Base-by-base conservation (phyloP, 1,140 invertebrate species). In the Venustaconcha ellipsiformis region DNA sequence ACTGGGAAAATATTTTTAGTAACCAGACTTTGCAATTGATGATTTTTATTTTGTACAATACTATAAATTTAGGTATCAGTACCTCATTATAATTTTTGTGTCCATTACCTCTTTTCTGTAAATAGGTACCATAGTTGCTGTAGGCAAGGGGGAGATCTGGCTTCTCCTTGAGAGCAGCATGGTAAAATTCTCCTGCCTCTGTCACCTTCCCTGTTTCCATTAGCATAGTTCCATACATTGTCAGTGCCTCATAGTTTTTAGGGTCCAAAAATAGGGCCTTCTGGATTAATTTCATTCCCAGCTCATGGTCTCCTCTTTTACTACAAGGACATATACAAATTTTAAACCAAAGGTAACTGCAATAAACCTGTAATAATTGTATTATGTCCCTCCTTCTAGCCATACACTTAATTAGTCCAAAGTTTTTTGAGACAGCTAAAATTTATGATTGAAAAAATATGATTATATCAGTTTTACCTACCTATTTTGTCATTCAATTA, bases 121-220 rank as follows among this genome's bases (percentile, higher is more conserved):
- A 73, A 72, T 90, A 90, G 12, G 86, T 83, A 2, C 89, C 91
- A 81, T 90, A 90, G 70, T 89, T 88, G 72, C 89, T 88, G 48
- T 88, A 83, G 60, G 84, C 87, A 72, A 91, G 88, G n/a, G 88
- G 84, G 82, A 74, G 76, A 55, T 80, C 70, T 14, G 86, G 86
- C n/a, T 80, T 76, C 11, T 72, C 62, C 15, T 67, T 55, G 2
- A 87, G 58, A 12, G 82, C 86, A 20, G 30, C 64, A 57, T 79
- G 74, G 30, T 80, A 74, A 48, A 80, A 76, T 5, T 65, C 11
- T 63, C 84, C 83, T 65, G 87, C 86, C 37, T 83, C 78, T 14
- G 57, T 58, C 67, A 59, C 73, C 26, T 78, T 72, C 4, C 80
- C 77, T 13, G 73, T n/a, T 57, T 82, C 69, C 62, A 83, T 73